Percentiles rank a stretch among this genome's conserved stretches.
Evolutionary conservation across 2,113 vertebrate species (phyloP).

Genomic region (Syngnathoides biaculeatus): DNA sequence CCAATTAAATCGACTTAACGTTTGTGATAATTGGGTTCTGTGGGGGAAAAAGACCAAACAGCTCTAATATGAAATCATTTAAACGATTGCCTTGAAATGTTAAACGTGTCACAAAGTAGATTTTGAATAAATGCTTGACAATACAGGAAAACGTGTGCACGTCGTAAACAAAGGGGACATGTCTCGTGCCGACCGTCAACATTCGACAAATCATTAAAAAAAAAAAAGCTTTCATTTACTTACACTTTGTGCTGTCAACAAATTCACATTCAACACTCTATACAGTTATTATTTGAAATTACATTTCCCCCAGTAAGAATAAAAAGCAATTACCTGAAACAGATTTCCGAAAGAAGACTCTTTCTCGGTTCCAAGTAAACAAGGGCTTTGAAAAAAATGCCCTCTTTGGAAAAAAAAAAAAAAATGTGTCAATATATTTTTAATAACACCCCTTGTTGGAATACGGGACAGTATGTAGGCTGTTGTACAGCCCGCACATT

Average conservation of each 20-base stretch:
- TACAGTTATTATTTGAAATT: background rate
- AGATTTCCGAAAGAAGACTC: constrained; percentile 33
- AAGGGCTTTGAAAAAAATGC: constrained; percentile 5
- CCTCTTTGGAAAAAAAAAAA: background rate
- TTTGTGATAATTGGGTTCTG: too few relatives aligned
- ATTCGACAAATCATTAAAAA: background rate
- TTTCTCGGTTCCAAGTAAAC: constrained; percentile 17
- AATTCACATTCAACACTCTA: background rate
- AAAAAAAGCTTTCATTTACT: background rate
- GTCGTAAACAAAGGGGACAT: background rate
- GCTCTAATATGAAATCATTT: background rate
- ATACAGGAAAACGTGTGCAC: constrained; percentile 2
- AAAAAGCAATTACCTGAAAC: constrained; percentile 43
- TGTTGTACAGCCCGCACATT: constrained; percentile 37
- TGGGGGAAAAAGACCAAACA: background rate
- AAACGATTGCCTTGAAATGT: background rate
- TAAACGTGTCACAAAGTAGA: background rate
- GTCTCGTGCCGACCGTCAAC: constrained; percentile 33
- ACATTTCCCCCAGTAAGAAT: background rate
- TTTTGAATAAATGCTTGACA: background rate
- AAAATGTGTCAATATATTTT: constrained; percentile 7
- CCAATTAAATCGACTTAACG: background rate
- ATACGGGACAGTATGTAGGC: constrained; percentile 16
- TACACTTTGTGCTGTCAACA: background rate
- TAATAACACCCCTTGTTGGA: background rate